A percentile compares a stretch with the other conserved stretches of the same genome.
Conservation (phyloP, 1,140 invertebrate species). For the Neodiprion fabricii region DNA sequence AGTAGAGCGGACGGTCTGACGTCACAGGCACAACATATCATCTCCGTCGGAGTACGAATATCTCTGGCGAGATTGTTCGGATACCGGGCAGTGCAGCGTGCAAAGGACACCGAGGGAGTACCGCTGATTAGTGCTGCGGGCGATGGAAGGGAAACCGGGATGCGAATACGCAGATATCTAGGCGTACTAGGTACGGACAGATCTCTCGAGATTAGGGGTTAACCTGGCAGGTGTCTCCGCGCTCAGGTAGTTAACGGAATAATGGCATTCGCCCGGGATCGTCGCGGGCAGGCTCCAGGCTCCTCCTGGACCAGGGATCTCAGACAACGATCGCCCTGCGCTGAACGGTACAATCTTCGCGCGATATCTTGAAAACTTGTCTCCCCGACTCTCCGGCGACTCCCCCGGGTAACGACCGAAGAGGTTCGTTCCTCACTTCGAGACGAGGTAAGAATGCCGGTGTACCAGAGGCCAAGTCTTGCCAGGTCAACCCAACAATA, state of each 20-base stretch:
- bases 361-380: conserved; percentile 5
- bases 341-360: background rate
- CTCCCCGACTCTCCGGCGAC: background rate
- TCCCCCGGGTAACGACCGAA: background rate
- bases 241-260: too few species aligned
- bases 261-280: too few species aligned
- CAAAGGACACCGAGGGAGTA: background rate
- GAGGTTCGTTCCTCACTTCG: too few species aligned
- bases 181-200: too few species aligned
- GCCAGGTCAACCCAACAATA: conserved; percentile 1
- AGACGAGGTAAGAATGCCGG: background rate
- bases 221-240: conserved; percentile 6
- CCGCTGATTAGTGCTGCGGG: too few species aligned
- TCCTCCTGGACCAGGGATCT: too few species aligned
- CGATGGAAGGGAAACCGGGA: too few species aligned
- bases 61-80: background rate
- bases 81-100: background rate
- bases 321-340: background rate
- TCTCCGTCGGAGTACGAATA: background rate
- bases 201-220: background rate
- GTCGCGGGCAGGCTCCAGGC: too few species aligned
- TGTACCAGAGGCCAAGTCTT: background rate
- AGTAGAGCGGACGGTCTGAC: background rate
- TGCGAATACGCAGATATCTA: background rate
- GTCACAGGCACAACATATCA: background rate